Evolutionary conservation across 2,113 vertebrate genomes (phyloP), one percentile per base, ranked within the genome.

Genomic region (Aleadryas rufinucha): DNA sequence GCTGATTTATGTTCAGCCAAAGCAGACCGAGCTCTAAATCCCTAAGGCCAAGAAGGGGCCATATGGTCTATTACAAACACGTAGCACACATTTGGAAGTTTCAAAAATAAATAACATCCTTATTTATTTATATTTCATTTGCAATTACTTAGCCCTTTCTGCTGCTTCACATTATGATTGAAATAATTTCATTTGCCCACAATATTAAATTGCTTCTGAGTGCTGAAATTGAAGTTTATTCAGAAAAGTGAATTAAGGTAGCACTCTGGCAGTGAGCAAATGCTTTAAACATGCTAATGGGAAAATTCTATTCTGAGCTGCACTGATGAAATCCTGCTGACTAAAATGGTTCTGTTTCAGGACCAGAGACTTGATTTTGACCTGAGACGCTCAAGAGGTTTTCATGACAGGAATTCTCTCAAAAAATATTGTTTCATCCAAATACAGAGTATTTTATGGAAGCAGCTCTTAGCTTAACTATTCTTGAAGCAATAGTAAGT

Each of bases 211-310:
- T 92, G 56, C 61, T 90, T 93, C 72, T 77, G 68, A 86, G 80
- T 70, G 60, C 28, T 85, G 72, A 92, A 88, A 90, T 83, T 53
- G 45, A 87, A 90, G 49, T 88, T 94, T 85, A 64, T 88, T 93
- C 75, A 85, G 70, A 66, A 71, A 95, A 93, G 83, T 77, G 56
- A 93, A 87, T 90, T 80, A 90, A 85, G 35, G 71, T 66, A 95
- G 47, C 35, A 54, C 35, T 57, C 68, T 86, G 63, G 63, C 39
- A 81, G 63, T 28, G 27, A 77, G 31, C 21, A 94, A 95, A 61
- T 57, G 41, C 16, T 95, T 92, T 74, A 77, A 91, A 76, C 26
- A 60, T 56, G 61, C 30, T 94, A 82, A 93, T 75, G 53, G 78
- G 27, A 20, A 90, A 52, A 81, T 74, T 92, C 68, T 89, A 15